Evolutionary conservation across 2,797 vertebrate species (phyloP).

Genomic region (Holocentrus rufus): DNA sequence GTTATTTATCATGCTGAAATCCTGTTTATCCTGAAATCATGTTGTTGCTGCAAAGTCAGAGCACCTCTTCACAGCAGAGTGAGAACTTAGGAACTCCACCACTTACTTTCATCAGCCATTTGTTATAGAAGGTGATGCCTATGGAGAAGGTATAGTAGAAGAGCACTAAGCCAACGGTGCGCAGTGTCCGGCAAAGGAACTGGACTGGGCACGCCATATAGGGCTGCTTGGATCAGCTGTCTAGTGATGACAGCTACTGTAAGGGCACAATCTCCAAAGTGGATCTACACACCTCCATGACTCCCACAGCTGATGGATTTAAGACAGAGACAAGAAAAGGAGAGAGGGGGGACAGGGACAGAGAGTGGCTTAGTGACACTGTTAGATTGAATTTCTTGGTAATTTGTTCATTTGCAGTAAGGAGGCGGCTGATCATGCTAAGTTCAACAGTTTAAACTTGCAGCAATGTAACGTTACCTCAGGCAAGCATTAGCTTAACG

Average conservation of each 20-base stretch:
- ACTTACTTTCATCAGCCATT: constrained; percentile 92
- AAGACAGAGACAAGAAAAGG: neutral
- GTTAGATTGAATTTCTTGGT: neutral
- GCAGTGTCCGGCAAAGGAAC: constrained; percentile 79
- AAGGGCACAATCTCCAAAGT: constrained; percentile 25
- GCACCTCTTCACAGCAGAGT: neutral
- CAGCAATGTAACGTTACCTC: neutral
- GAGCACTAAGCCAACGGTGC: constrained; percentile 86
- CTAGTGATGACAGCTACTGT: constrained; percentile 37
- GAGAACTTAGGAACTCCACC: neutral
- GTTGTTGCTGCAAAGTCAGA: neutral
- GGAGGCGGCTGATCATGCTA: neutral
- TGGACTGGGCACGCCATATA: constrained; percentile 78
- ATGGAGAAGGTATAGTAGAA: constrained; percentile 93
- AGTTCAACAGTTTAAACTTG: neutral
- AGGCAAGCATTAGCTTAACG: neutral
- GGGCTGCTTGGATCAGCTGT: constrained; percentile 27
- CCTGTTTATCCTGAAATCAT: no score
- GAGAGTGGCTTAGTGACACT: neutral
- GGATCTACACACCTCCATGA: neutral
- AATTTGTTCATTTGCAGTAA: neutral
- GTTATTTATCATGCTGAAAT: no score
- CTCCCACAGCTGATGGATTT: neutral
- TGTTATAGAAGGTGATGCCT: constrained; percentile 97
- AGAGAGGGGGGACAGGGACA: neutral